Percentiles rank a stretch among this genome's conserved stretches.
These are phyloP conservation scores for Macrosoma leucophasiata DNA, from an alignment of 2,888 invertebrate genomes.

Conservation along the genomic window DNA sequence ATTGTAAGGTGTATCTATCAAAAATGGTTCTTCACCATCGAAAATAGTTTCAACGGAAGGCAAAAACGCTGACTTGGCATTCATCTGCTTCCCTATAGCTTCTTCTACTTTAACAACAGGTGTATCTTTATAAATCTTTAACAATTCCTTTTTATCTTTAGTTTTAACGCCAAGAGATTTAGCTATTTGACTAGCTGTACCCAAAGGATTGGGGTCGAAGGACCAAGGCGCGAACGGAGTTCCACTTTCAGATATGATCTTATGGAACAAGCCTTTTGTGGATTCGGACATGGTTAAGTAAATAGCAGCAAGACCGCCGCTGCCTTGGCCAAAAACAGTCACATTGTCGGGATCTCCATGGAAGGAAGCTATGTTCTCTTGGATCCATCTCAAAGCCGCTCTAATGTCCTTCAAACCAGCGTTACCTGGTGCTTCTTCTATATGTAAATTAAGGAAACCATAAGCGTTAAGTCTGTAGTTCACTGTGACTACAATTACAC, in stretches of 20 bases:
- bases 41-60: slow-evolving; percentile 54
- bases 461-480: slow-evolving; percentile 68
- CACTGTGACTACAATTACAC: slow-evolving; percentile 60
- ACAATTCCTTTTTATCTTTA: slow-evolving; percentile 41
- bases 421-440: slow-evolving; percentile 61
- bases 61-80: slow-evolving; percentile 54
- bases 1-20: slow-evolving; percentile 61
- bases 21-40: slow-evolving; percentile 54
- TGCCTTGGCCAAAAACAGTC: slow-evolving; percentile 64
- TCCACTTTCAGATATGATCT: slow-evolving; percentile 60
- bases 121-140: slow-evolving; percentile 45
- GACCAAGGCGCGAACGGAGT: slow-evolving; percentile 51
- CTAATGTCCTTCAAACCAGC: slow-evolving; percentile 67
- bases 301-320: slow-evolving; percentile 58
- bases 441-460: slow-evolving; percentile 62
- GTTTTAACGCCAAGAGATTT: slow-evolving; percentile 51
- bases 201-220: slow-evolving; percentile 46
- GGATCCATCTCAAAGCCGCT: slow-evolving; percentile 61
- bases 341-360: slow-evolving; percentile 60
- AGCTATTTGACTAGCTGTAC: slow-evolving; percentile 55
- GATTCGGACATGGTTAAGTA: slow-evolving; percentile 56
- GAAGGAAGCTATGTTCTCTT: slow-evolving; percentile 53
- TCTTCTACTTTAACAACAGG: slow-evolving; percentile 47
- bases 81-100: slow-evolving; percentile 61
- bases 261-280: slow-evolving; percentile 58